Base-by-base conservation (phyloP, 2,888 invertebrate species). In the Digitonthophagus gazella region DNA sequence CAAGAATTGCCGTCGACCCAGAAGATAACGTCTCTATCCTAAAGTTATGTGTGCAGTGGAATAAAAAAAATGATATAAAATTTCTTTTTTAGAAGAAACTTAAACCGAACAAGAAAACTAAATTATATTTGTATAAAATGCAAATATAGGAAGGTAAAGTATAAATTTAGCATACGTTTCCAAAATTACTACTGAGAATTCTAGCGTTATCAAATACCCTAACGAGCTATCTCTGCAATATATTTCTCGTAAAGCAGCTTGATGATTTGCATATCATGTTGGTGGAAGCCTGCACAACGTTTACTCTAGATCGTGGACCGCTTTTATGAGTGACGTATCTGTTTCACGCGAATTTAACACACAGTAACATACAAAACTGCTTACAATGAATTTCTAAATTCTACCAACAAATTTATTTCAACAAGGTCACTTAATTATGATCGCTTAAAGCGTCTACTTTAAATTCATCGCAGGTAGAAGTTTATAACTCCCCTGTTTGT, bases 401-500 rank as follows among this genome's bases (percentile, higher is more conserved):
- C n/a, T n/a, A n/a, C n/a, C n/a, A n/a, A 44, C 28, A 11, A 1
- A 44, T 44, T 44, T 44, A 44, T 44, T 44, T 44, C 28, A 44
- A 44, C 28, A 5, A 2, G 28, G 28, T 44, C 28, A 44, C 6
- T 44, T 44, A 1, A 44, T 44, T 44, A 44, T 8, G 28, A 44
- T 44, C 28, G 28, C 11, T 44, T 11, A 44, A 44, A 44, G 11
- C 11, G 28, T 44, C 28, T 44, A 11, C 28, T 44, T 44, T 44
- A 44, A 44, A 44, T 44, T 44, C 28, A 44, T 44, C 28, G 2
- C 28, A 44, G 28, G 28, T 44, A 44, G 28, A 44, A 44, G 28
- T 44, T 44, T 44, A 44, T 44, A 44, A 44, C 28, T 44, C 28
- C 28, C 20, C 61, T 61, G 61, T 61, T 61, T 61, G 61, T n/a